Conservation (phyloP, 2,888 invertebrate genomes). For the Opisthograptis luteolata region DNA sequence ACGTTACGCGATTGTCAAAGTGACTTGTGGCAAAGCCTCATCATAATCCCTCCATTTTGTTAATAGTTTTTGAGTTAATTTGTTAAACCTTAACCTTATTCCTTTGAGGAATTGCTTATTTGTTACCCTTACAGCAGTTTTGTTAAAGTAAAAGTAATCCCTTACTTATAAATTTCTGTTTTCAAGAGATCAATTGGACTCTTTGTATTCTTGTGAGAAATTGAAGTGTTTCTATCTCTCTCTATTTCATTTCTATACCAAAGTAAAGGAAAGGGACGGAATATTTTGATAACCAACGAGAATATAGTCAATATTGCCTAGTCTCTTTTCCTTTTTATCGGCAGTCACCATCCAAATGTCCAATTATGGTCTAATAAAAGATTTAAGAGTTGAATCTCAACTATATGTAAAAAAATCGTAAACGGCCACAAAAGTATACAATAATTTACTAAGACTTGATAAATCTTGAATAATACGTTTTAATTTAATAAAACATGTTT, state of each 20-base stretch:
- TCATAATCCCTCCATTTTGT: conserved; percentile 20
- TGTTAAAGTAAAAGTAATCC: no score
- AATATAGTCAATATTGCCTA: no score
- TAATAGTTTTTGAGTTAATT: neutral
- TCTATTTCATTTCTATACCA: no score
- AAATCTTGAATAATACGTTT: conserved; percentile 21
- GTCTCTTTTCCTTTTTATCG: neutral
- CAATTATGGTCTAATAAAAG: conserved; percentile 14
- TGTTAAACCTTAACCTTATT: conserved; percentile 1
- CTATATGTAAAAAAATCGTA: conserved; percentile 26
- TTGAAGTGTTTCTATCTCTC: no score
- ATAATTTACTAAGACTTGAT: conserved; percentile 38
- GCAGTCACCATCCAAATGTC: no score
- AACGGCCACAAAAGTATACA: conserved; percentile 49
- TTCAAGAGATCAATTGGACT: no score
- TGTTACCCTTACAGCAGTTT: neutral
- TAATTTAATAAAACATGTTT: conserved; percentile 11
- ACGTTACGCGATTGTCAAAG: no score
- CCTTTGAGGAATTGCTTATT: conserved; percentile 3
- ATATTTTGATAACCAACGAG: no score
- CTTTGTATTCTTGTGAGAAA: no score
- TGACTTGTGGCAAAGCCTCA: neutral
- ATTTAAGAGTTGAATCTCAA: conserved; percentile 4
- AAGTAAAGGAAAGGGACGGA: no score
- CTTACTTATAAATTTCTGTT: no score